phyloP scores from a whole-genome alignment of 1,140 invertebrate species.

The Aradophagus sp. region DNA sequence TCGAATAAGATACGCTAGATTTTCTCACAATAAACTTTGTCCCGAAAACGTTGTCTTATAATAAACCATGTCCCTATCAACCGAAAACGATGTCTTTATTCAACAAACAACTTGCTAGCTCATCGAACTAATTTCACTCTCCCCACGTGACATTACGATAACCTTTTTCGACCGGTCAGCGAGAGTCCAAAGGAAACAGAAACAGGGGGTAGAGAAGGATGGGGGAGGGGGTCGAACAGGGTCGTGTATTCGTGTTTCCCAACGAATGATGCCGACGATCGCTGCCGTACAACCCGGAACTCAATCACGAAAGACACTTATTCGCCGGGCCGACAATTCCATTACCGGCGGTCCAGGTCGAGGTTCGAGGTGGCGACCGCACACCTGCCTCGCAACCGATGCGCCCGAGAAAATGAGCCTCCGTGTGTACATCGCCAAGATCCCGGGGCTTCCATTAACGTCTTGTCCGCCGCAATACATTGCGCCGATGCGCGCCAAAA shows the following conservation, averaged over 20 bases:
- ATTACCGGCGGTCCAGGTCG: conserved; percentile 54
- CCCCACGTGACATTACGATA: conserved; percentile 10
- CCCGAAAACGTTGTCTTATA: no score
- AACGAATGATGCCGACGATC: conserved; percentile 37
- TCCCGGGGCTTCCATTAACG: conserved; percentile 24
- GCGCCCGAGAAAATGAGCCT: conserved; percentile 41
- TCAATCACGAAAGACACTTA: conserved; percentile 58
- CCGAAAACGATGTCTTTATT: no score
- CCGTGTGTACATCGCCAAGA: conserved; percentile 25
- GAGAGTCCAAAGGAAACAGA: no score
- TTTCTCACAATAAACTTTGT: no score
- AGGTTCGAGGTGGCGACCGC: conserved; percentile 47
- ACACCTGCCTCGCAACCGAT: conserved; percentile 49
- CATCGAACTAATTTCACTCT: no score
- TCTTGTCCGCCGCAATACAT: conserved; percentile 29
- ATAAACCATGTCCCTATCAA: no score
- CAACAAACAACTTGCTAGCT: no score
- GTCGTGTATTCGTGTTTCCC: conserved; percentile 37
- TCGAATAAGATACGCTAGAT: no score
- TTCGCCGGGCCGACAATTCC: conserved; percentile 62
- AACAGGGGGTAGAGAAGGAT: no score
- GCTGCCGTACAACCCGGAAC: conserved; percentile 49
- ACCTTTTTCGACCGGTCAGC: conserved; percentile 13
- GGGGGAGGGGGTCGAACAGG: no score
- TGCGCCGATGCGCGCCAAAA: conserved; percentile 17